These are phyloP conservation scores for Megamerina dolium DNA, from an alignment of 2,888 invertebrate genomes.

Conservation along the genomic window DNA sequence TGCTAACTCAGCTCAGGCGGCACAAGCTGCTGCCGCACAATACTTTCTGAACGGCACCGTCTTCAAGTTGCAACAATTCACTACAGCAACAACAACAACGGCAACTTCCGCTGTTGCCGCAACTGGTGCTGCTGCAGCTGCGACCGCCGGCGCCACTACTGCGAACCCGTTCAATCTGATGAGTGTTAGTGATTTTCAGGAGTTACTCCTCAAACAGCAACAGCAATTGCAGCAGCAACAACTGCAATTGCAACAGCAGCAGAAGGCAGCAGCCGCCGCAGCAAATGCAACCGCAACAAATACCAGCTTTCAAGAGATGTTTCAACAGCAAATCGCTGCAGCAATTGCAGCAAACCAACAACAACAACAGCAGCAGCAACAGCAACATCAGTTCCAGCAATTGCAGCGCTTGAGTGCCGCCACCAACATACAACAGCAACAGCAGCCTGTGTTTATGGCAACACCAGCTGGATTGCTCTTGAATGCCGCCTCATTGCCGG, in stretches of 20 bases:
- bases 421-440: slow-evolving; percentile 35
- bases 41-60: slow-evolving; percentile 49
- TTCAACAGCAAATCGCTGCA: slow-evolving; percentile 34
- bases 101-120: slow-evolving; percentile 39
- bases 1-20: slow-evolving; percentile 34
- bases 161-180: slow-evolving; percentile 37
- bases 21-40: slow-evolving; percentile 43
- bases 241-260: slow-evolving; percentile 22
- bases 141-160: no score
- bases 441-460: slow-evolving; percentile 48
- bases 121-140: slow-evolving; percentile 20
- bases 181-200: slow-evolving; percentile 35
- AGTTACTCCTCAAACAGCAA: slow-evolving; percentile 36
- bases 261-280: slow-evolving; percentile 31
- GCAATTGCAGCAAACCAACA: slow-evolving; percentile 28
- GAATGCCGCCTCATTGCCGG: slow-evolving; percentile 45
- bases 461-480: slow-evolving; percentile 44
- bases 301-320: slow-evolving; percentile 36
- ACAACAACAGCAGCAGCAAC: slow-evolving; percentile 39
- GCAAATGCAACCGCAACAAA: slow-evolving; percentile 25
- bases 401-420: slow-evolving; percentile 31
- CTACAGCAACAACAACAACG: slow-evolving; percentile 41
- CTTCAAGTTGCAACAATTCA: slow-evolving; percentile 46
- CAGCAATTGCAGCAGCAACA: slow-evolving; percentile 26
- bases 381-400: slow-evolving; percentile 27